Base-by-base conservation (phyloP, 2,113 vertebrate genomes). In the Pseudorectes ferrugineus region DNA sequence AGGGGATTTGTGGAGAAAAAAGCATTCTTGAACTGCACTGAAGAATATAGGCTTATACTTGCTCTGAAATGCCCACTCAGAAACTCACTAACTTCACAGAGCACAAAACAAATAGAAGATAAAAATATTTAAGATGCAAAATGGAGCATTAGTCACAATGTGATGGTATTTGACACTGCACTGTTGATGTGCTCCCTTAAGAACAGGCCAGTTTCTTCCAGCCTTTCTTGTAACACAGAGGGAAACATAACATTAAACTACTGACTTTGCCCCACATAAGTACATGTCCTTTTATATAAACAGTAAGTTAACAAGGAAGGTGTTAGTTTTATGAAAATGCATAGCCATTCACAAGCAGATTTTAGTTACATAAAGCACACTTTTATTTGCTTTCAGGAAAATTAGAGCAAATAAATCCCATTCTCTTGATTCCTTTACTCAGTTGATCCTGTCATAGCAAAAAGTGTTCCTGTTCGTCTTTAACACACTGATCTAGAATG, bases 111-210 rank as follows among this genome's bases (percentile, higher is more conserved):
- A 88, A 92, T 9, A n/a, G 4, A 42, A 40, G 63, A 74, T 51
- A 74, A 92, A 93, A 93, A 73, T 92, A 86, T 77, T 84, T 48
- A 66, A 86, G 55, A 52, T 92, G 36, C 33, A 67, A 88, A 89
- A 66, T 17, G n/a, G 25, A 71, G 22, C 36, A 52, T 86, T 93
- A 84, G 55, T 92, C 85, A 84, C 36, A 66, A 48, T 59, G 29
- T 51, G 42, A 70, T 80, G 51, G 40, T 76, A 38, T 74, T 88
- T 86, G 70, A 46, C 51, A 67, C n/a, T 31, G 22, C 65, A 22
- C 26, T 74, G 15, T 46, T 74, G 51, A 67, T 26, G 9, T 40
- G 14, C 3, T 74, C 14, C 43, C 51, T 67, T 48, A 83, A 46
- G 42, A 54, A 49, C 3, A 58, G 10, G 17, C 7, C 36, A 13